Evolutionary conservation across 1,140 invertebrate species (phyloP), one percentile per base, ranked within the genome.

Genomic region (Colletes latitarsis): DNA sequence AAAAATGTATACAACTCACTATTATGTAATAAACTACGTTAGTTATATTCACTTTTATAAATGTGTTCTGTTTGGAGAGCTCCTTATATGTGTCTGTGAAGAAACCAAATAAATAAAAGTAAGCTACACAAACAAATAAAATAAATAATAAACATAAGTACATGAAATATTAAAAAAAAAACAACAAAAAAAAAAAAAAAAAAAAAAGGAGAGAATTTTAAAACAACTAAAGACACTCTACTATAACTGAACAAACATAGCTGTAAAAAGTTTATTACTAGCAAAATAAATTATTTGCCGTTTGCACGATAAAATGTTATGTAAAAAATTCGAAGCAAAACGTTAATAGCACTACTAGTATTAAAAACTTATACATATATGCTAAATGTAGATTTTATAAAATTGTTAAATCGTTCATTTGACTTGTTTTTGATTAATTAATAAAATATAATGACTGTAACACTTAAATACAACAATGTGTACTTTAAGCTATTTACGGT

Each of bases 1-100:
- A 64, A 72, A 72, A 78, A 79, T 79, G 69, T 79, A 79, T 66
- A 73, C 77, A 81, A 75, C 63, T 67, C 43, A 15, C 19, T 67
- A 49, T 67, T 39, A 49, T 49, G 49, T 49, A 52, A 75, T 68
- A 77, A 77, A 81, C 41, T 52, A 70, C 68, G 52, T 73, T 69
- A 75, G 60, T 73, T 69, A 75, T 17, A 69, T 67, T 69, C 57
- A 57, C 10, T 69, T 72, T 87, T 81, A 88, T 49, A 85, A 82
- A 86, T 84, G 83, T 73, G 63, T 82, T 81, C 88, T 89, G 85
- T 90, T 84, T 90, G 87, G 72, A 81, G 88, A 88, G 89, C 90
- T 89, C 86, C 89, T 83, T 86, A 89, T 49, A 78, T 83, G 82
- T 85, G 88, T 89, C 91, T 92, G 90, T 89, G 91, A 88, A 92